These are phyloP conservation scores for Chrysomela aeneicollis DNA, from an alignment of 2,888 invertebrate species.

Conservation along the genomic window DNA sequence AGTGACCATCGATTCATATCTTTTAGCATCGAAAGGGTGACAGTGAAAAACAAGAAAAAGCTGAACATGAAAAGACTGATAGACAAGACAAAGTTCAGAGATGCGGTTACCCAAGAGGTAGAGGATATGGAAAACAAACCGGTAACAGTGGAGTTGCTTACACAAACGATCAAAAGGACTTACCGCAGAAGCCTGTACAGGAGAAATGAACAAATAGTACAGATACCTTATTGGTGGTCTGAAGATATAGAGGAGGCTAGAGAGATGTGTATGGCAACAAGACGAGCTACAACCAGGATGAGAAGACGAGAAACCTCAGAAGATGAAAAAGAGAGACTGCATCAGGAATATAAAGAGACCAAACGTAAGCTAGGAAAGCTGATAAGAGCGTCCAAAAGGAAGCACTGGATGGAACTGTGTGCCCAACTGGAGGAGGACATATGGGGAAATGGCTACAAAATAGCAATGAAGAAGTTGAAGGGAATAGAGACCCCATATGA, in stretches of 20 bases:
- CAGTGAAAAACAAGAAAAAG: not conserved
- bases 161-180: too few species aligned
- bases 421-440: constrained; percentile 22
- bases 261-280: not conserved
- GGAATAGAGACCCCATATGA: not conserved
- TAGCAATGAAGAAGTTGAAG: not conserved
- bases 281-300: not conserved
- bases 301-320: not conserved
- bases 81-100: too few species aligned
- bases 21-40: not conserved
- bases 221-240: not conserved
- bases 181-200: too few species aligned
- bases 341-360: not conserved
- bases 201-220: too few species aligned
- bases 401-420: constrained; percentile 22
- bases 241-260: not conserved
- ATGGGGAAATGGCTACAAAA: constrained; percentile 31
- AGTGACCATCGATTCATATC: constrained; percentile 8
- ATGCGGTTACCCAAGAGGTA: too few species aligned
- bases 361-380: not conserved
- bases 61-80: too few species aligned
- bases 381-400: not conserved
- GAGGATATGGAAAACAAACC: too few species aligned
- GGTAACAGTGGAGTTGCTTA: too few species aligned
- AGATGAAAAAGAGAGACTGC: not conserved